Percentiles rank a stretch among this genome's conserved stretches.
These are phyloP conservation scores for Phymanthus crucifer DNA, from an alignment of 92 coral and sea anemone species.

Conservation along the genomic window DNA sequence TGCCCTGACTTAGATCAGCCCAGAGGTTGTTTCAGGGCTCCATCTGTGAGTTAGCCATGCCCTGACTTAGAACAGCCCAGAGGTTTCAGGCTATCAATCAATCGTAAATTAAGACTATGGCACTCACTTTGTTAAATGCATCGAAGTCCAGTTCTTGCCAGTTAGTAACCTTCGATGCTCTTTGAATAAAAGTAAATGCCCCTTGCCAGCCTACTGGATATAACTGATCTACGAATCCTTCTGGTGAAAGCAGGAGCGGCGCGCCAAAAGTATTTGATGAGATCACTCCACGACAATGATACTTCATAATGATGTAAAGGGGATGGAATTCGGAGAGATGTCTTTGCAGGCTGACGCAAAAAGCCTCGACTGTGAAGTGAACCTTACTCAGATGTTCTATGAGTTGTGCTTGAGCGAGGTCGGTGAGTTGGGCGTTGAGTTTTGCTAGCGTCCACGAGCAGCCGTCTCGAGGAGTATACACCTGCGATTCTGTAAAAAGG, in stretches of 20 bases:
- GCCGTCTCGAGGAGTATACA: constrained; percentile 54
- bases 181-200: constrained; percentile 41
- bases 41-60: too few species aligned
- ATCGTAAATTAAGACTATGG: not conserved
- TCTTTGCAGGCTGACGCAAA: constrained; percentile 58
- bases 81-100: too few species aligned
- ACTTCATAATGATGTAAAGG: constrained; percentile 51
- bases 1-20: too few species aligned
- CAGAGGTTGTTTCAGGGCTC: too few species aligned
- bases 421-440: constrained; percentile 53
- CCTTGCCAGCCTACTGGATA: constrained; percentile 76
- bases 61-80: too few species aligned
- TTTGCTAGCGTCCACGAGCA: constrained; percentile 57
- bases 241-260: constrained; percentile 54
- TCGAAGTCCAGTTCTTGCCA: constrained; percentile 86
- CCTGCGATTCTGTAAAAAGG: constrained; percentile 36
- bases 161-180: constrained; percentile 45
- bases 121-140: constrained; percentile 57
- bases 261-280: constrained; percentile 65
- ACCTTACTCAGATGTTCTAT: constrained; percentile 65
- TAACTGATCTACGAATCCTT: constrained; percentile 60
- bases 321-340: constrained; percentile 65
- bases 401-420: constrained; percentile 49
- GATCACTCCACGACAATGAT: constrained; percentile 72
- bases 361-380: constrained; percentile 58